Evolutionary conservation across 2,797 vertebrate species (phyloP).

Genomic region (Acanthurus tractus): DNA sequence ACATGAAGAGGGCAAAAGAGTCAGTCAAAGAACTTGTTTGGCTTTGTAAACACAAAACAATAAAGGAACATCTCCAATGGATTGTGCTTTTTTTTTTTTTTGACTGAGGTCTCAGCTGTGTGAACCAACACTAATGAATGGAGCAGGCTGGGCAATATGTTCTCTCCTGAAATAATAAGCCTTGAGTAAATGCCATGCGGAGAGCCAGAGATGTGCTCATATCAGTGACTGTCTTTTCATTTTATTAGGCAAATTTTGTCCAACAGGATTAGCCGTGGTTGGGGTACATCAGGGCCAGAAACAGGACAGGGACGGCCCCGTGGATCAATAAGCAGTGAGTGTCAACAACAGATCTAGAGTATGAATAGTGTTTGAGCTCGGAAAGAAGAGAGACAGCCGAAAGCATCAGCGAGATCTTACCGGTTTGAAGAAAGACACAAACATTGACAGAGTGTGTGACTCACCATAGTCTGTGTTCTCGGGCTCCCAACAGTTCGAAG

Average conservation of each 20-base stretch:
- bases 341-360: constrained; percentile 55
- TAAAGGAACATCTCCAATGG: constrained; percentile 5
- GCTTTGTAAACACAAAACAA: constrained; percentile 24
- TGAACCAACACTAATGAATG: constrained; percentile 56
- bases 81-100: constrained; percentile 10
- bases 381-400: constrained; percentile 34
- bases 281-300: constrained; percentile 51
- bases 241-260: constrained; percentile 60
- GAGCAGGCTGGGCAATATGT: constrained; percentile 25
- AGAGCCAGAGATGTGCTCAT: constrained; percentile 28
- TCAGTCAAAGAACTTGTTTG: constrained; percentile 24
- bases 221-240: constrained; percentile 44
- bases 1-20: constrained; percentile 31
- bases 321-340: constrained; percentile 59
- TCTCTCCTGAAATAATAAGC: constrained; percentile 54
- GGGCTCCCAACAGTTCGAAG: constrained; percentile 97
- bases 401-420: constrained; percentile 37
- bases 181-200: constrained; percentile 53
- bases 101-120: constrained; percentile 43
- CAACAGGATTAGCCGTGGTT: constrained; percentile 28
- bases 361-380: constrained; percentile 39
- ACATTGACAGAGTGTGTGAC: constrained; percentile 59
- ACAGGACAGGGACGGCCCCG: constrained; percentile 55
- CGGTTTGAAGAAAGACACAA: constrained; percentile 21
- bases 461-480: constrained; percentile 98